Base-by-base conservation (phyloP, 2,797 vertebrate species). In the Bucorvus abyssinicus region DNA sequence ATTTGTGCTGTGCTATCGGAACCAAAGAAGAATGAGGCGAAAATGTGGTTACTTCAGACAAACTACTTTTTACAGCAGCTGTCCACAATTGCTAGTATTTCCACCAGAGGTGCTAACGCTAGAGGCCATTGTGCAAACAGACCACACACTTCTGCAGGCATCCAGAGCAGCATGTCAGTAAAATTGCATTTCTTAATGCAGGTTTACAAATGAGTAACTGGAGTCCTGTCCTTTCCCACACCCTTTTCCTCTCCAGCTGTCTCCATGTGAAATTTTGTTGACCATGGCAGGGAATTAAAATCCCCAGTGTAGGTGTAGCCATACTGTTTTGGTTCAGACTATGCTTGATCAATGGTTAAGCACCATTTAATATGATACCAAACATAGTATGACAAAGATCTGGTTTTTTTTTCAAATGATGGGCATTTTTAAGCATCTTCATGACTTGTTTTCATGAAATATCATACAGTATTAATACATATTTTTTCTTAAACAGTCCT, bases 81-180 rank as follows among this genome's bases (percentile, higher is more conserved):
- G 12, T 27, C 50, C 21, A 18, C 49, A 34, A 2, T 14, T 16
- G 38, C 52, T 36, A 2, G 36, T 40, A 3, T 70, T 83, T n/a
- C 23, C 36, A 45, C 10, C 32, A 30, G 59, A 1, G 5, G 16
- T 42, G 59, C 63, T 57, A 7, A 4, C 13, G 53, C 45, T 53
- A 22, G 57, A 36, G 11, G 34, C 32, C 18, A n/a, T 60, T 0
- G 0, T 52, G 60, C 49, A 59, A 34, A 20, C 30, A 29, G 52
- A 5, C 19, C 3, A 0, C 5, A 0, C 0, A 0, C 20, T 77
- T 61, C 55, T 17, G 13, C 10, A 16, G 27, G 11, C 24, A 7
- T 5, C 44, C n/a, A 15, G 60, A 70, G 27, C 45, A 42, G 7
- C 1, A 2, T 3, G 5, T 19, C 2, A 3, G 10, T 69, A 15